Evolutionary conservation across 23 tunicate species (phyloP), one percentile per base, ranked within the genome.

Genomic region (Trididemnum nubilum): DNA sequence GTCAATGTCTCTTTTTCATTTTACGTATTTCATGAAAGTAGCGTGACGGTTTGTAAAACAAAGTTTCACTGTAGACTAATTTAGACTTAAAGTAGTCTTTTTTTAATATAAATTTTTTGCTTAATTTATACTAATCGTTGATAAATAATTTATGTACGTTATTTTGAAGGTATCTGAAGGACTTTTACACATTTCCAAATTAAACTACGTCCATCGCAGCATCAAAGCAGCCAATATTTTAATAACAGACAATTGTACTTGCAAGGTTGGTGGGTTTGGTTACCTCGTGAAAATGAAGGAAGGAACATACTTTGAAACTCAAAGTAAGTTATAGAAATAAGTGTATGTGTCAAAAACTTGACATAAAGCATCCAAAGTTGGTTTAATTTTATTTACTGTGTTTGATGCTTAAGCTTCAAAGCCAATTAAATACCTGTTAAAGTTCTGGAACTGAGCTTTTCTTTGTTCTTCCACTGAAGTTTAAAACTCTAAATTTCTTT

Each of bases 191-290:
- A 7, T 27, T 9, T 63, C 70, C 12, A 63, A 63, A 63, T 63
- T 23, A 9, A 27, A 27, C 5, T 63, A 27, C 70, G 31, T 80
- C 34, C 84, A 80, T 35, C 51, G 84, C 2, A 80, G 36, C 54
- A 22, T 80, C 2, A 36, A 31, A 63, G 84, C 84, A 23, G 33
- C 73, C 5, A 80, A 80, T 33, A 36, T 80, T 18, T 54, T 80
- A 22, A 3, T 80, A 12, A 29, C 58, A 22, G 26, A 27, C 35
- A 36, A 64, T n/a, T 18, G 2, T 34, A 22, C 33, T 19, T 63
- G 73, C 54, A 80, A 80, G 36, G 21, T 80, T 1, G 58, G 52
- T 2, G 73, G 84, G 2, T 64, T 80, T 31, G 74, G 84, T 63
- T 64, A 31, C 38, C 9, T 52, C 21, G 82, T 36, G 2, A 57